Evolutionary conservation across 2,888 invertebrate species (phyloP), one percentile per base, ranked within the genome.

Genomic region (Carpatolechia fugitivella): DNA sequence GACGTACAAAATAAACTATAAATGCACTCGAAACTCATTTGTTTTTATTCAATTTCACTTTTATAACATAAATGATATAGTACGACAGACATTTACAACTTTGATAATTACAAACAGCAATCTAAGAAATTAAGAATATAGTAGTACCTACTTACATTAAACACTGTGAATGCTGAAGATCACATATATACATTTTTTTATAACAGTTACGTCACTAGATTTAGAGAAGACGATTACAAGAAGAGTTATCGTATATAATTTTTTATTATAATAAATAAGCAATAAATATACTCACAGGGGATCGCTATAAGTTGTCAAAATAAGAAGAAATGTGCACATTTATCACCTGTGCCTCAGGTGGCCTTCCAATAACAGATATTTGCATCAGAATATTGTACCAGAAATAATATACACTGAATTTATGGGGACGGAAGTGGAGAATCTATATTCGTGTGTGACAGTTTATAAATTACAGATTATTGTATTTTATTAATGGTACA

Each of bases 1-100:
- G 74, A 79, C 82, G 81, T 87, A 85, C 85, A 87, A 86, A 88
- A 86, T 87, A 87, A 87, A 88, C 73, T 84, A 79, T 80, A 80
- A 73, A 80, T 82, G 87, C 88, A 88, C 87, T 87, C 82, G 84
- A 82, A 51, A 36, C 61, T 71, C 60, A 65, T 74, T 77, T 76
- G 77, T 66, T 73, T 73, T 65, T 46, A n/a, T 35, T 29, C 29
- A n/a, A n/a, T n/a, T 20, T 10, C 41, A 10, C 24, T 24, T 6
- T 24, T 24, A 24, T n/a, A 24, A 24, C 24, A 24, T 24, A 24
- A 24, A 3, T 24, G 24, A 24, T 24, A 24, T 24, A 24, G 24
- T 24, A n/a, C n/a, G n/a, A n/a, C n/a, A n/a, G n/a, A n/a, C n/a
- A n/a, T n/a, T n/a, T n/a, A n/a, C n/a, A n/a, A n/a, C n/a, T n/a